Percentiles rank a stretch among this genome's conserved stretches.
These are phyloP conservation scores for Trypoxylon attenuatum DNA, from an alignment of 2,888 invertebrate species.

Conservation along the genomic window DNA sequence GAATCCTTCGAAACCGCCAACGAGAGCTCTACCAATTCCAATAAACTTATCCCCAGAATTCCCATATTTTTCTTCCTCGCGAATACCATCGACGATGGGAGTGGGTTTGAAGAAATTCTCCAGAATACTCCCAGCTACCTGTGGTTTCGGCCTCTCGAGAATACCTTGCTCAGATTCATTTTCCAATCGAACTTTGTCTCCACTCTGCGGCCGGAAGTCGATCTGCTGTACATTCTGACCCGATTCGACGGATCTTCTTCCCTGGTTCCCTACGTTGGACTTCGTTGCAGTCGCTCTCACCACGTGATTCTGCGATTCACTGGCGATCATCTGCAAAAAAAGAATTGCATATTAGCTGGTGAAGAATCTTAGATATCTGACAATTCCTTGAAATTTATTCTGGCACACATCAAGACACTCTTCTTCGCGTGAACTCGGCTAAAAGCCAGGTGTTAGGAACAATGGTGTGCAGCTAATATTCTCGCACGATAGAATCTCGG, in stretches of 20 bases:
- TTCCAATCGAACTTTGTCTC: constrained; percentile 63
- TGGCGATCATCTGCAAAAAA: constrained; percentile 55
- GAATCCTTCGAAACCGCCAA: constrained; percentile 82
- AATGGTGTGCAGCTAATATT: too few relatives aligned
- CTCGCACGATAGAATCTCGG: too few relatives aligned
- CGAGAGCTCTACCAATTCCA: constrained; percentile 79
- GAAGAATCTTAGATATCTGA: too few relatives aligned
- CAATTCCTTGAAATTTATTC: too few relatives aligned
- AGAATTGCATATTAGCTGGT: not conserved
- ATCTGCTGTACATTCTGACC: constrained; percentile 27
- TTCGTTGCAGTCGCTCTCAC: constrained; percentile 55
- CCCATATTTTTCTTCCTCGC: constrained; percentile 87
- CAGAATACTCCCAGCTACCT: constrained; percentile 53
- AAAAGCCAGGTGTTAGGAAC: too few relatives aligned
- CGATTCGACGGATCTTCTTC: constrained; percentile 17
- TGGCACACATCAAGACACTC: too few relatives aligned
- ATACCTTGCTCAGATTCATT: constrained; percentile 57
- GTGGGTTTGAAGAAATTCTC: constrained; percentile 76
- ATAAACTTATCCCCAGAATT: constrained; percentile 84
- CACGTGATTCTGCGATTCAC: constrained; percentile 59
- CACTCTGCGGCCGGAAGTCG: constrained; percentile 40
- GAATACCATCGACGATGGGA: constrained; percentile 85
- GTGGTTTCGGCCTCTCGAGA: constrained; percentile 54
- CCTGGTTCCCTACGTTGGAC: constrained; percentile 41
- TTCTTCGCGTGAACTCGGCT: too few relatives aligned